Base-by-base conservation (phyloP, 2,888 invertebrate species). In the Macropis europaea region DNA sequence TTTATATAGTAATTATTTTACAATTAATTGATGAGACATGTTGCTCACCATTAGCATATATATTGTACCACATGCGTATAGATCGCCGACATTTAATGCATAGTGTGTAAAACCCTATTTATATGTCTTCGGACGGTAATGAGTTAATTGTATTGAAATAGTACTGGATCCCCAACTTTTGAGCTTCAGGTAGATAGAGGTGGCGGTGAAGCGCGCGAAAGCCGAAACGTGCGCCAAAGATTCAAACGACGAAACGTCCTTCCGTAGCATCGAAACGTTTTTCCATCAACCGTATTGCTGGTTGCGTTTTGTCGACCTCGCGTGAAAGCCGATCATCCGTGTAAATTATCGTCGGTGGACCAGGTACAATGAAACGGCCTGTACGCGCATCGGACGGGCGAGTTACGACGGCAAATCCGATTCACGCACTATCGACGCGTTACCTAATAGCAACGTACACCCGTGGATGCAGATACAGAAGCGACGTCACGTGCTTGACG, bases 391-490 rank as follows among this genome's bases (percentile, higher is more conserved):
- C n/a, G n/a, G n/a, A 17, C 43, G 40, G 47, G 28, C 47, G 34
- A 24, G 66, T 64, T 56, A 57, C 52, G 67, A 38, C 60, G 54
- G 59, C 73, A 78, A 70, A 74, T 76, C 74, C 74, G 64, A 74
- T 75, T 72, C 78, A 81, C 81, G 77, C 76, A 77, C 81, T 79
- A 81, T 81, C 81, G 79, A 69, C 64, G 74, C 63, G 77, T 83
- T 84, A 84, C 83, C 86, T 85, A 84, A 84, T 83, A 82, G 77
- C 81, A n/a, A n/a, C 56, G 50, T 24, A 15, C 50, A 68, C 82
- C 81, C 84, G 82, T 82, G 85, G 82, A 87, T 81, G 85, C 86
- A 86, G 85, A 85, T 85, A 83, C 82, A 68, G 15, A 82, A 78
- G 75, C 82, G 76, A 81, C 82, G 82, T 82, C 82, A 77, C 74